These are phyloP conservation scores for Erannis defoliaria DNA, from an alignment of 2,888 invertebrate genomes.

Conservation along the genomic window DNA sequence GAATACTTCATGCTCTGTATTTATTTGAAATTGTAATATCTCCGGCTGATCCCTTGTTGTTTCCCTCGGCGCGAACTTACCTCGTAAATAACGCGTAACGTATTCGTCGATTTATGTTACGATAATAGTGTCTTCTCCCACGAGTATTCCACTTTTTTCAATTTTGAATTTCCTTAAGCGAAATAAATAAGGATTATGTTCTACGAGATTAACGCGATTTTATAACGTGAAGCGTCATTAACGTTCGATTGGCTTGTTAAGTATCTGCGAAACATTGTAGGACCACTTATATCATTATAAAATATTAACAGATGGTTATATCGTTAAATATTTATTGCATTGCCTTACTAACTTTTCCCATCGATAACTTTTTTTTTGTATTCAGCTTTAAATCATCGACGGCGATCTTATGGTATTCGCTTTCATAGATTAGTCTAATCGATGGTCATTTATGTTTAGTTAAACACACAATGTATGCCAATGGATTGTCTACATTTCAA, in stretches of 20 bases:
- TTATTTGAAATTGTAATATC: slow-evolving; percentile 86
- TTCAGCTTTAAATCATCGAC: slow-evolving; percentile 6
- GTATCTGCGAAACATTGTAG: slow-evolving; percentile 22
- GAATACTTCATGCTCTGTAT: slow-evolving; percentile 85
- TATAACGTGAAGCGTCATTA: slow-evolving; percentile 18
- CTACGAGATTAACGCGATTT: slow-evolving; percentile 23
- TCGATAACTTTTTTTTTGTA: slow-evolving; percentile 1
- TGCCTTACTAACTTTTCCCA: slow-evolving; percentile 16
- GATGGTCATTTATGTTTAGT: slow-evolving; percentile 5
- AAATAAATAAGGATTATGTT: slow-evolving; percentile 27
- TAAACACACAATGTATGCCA: slow-evolving; percentile 6
- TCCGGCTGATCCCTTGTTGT: slow-evolving; percentile 80
- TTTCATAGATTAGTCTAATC: slow-evolving; percentile 9
- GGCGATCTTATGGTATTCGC: slow-evolving; percentile 1
- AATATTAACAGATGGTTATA: slow-evolving; percentile 13
- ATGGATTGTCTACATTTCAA: slow-evolving; percentile 3
- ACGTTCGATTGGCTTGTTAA: slow-evolving; percentile 15
- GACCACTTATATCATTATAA: slow-evolving; percentile 7
- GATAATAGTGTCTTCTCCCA: slow-evolving; percentile 69
- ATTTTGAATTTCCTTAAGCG: slow-evolving; percentile 32
- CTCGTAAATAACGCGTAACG: slow-evolving; percentile 80
- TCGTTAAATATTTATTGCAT: slow-evolving; percentile 18
- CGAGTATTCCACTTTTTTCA: slow-evolving; percentile 55
- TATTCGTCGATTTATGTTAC: slow-evolving; percentile 77
- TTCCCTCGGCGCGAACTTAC: slow-evolving; percentile 74